Percentiles rank a stretch among this genome's conserved stretches.
These are phyloP conservation scores for Pachydiplax longipennis DNA, from an alignment of 2,888 invertebrate species.

Conservation along the genomic window DNA sequence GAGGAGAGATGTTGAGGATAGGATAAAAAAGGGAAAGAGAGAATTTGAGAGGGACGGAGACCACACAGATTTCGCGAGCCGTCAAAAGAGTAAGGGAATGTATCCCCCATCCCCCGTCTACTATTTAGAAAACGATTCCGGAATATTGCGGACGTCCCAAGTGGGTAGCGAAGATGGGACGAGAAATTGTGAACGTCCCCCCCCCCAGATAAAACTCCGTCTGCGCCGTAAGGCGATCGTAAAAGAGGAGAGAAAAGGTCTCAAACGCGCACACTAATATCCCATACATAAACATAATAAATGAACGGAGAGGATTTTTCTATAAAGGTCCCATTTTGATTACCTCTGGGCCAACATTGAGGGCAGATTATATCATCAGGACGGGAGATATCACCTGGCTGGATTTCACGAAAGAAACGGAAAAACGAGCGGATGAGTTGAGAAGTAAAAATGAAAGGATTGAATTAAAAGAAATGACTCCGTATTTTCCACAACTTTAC, in stretches of 20 bases:
- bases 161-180: not conserved
- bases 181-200: not conserved
- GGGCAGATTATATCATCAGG: no score
- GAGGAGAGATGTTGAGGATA: not conserved
- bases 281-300: not conserved
- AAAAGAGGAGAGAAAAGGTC: not conserved
- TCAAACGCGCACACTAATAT: not conserved
- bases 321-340: not conserved
- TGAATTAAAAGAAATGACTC: no score
- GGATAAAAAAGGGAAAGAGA: not conserved
- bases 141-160: not conserved
- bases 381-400: no score
- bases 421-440: no score
- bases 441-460: no score
- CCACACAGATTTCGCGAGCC: not conserved
- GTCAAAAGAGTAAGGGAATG: not conserved
- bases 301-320: not conserved
- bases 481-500: no score
- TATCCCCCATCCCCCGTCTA: not conserved
- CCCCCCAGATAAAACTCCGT: not conserved
- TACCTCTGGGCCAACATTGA: no score
- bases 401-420: no score
- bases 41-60: not conserved
- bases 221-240: not conserved
- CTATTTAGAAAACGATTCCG: not conserved